Base-by-base conservation (phyloP, 2,888 invertebrate genomes). In the Pristionchus exspectatus region DNA sequence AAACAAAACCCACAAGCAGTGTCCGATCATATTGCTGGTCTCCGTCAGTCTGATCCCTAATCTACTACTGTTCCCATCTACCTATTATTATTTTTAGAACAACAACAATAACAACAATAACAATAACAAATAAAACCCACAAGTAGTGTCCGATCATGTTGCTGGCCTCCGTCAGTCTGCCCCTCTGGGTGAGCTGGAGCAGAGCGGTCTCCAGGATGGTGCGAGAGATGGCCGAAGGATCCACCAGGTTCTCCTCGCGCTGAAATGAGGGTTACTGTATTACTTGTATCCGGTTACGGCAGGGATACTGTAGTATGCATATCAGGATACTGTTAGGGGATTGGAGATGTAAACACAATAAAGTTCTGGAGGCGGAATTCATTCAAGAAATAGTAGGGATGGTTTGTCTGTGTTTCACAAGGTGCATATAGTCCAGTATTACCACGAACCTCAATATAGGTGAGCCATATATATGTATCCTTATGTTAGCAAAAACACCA, bases 211-310 rank as follows among this genome's bases (percentile, higher is more conserved):
- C 59, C 30, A 84, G 30, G 12, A 24, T 21, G 21, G 33, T n/a
- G 14, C 59, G 56, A 30, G 30, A 30, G 50, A 84, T 24, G 12
- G 59, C 12, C 14, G 56, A 63, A 10, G 30, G 59, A 2, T 30
- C 59, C 2, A 59, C 84, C 0, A 84, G 84, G 38, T 84, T 63
- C 84, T 59, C 84, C 84, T 84, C 84, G 30, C 84, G 56, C 84
- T 84, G 56, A 2, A 59, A 63, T 33, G 38, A 59, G 4, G 63
- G 24, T 44, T 81, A 18, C 24, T 14, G 54, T 50, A 33, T 30
- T 10, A 30, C 12, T 38, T 10, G 74, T 30, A 16, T 33, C 18
- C 12, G 33, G n/a, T 7, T 33, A 33, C 33, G 33, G 18, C 4
- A 50, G 38, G n/a, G 69, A 1, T 16, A 27, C 69, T 50, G 4